Evolutionary conservation across 2,888 invertebrate species (phyloP), one percentile per base, ranked within the genome.

Genomic region (Volucella zonaria): DNA sequence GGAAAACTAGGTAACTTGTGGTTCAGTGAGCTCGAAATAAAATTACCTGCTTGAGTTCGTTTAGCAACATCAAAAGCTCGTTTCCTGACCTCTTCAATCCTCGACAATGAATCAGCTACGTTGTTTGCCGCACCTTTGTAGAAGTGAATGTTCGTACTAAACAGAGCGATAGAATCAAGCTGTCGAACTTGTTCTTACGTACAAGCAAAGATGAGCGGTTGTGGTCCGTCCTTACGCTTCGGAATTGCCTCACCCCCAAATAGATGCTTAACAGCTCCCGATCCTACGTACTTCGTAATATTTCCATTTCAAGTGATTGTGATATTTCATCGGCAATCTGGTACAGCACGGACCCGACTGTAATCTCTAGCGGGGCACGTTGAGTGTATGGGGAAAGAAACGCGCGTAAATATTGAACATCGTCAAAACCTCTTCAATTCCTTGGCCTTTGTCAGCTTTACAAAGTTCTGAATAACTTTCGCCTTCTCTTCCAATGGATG

Each of bases 211-310:
- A 76, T 47, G 0, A 87, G 40, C 18, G 86, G 86, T 15, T 82
- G 61, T 87, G 87, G 52, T 87, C 87, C 3, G 87, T 86, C 9
- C 59, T 58, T 8, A 87, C 2, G 10, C 45, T 62, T 86, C 80
- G 8, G 74, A 49, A 75, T 83, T 10, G 54, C 18, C 12, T 86
- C 31, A 3, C 79, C 87, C 42, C 88, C 86, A 6, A 87, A 23
- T 42, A 86, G 80, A 66, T 89, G 0, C 91, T 91, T 3, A 91
- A 86, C 0, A 92, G 88, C 83, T 92, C 91, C 2, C 91, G 43
- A 77, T 92, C 91, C 78, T 91, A 92, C 0, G 86, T 78, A 11
- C 77, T 74, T 18, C 91, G 92, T 77, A 1, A 52, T 38, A 15
- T 85, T 77, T 1, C n/a, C n/a, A n/a, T n/a, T n/a, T n/a, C 73